Evolutionary conservation across 1,140 invertebrate species (phyloP).

Genomic region (Stenopsyche tienmushanensis): DNA sequence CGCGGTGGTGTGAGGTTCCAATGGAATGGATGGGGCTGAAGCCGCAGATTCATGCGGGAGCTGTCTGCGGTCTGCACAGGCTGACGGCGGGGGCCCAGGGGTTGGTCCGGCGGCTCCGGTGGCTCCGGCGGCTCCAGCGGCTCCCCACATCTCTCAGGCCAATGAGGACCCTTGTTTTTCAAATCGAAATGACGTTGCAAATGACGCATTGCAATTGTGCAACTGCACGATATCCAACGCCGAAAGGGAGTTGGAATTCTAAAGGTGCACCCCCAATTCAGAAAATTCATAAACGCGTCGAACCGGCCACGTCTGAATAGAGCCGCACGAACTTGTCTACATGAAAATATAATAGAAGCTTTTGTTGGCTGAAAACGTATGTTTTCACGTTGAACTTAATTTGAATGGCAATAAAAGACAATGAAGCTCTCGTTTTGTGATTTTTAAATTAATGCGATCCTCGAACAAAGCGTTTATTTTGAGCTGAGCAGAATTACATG

Average conservation of each 20-base stretch:
- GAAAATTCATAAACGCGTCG: neutral
- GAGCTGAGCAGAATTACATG: no score
- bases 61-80: conserved; percentile 36
- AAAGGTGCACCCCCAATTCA: conserved; percentile 23
- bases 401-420: no score
- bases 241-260: neutral
- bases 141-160: neutral
- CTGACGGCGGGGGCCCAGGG: conserved; percentile 23
- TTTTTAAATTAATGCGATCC: no score
- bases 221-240: no score
- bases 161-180: conserved; percentile 1
- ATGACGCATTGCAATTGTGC: conserved; percentile 28
- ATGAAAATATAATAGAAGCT: no score
- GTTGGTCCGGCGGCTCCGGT: neutral
- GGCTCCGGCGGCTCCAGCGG: neutral
- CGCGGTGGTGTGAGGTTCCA: neutral
- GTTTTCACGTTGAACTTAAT: no score
- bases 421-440: no score
- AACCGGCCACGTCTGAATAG: neutral
- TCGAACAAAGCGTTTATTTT: no score
- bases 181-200: conserved; percentile 38
- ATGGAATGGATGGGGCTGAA: conserved; percentile 16
- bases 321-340: neutral
- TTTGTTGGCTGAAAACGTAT: no score
- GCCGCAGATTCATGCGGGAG: conserved; percentile 38